phyloP scores from a whole-genome alignment of 2,797 vertebrate species.

The Hirundo rustica region DNA sequence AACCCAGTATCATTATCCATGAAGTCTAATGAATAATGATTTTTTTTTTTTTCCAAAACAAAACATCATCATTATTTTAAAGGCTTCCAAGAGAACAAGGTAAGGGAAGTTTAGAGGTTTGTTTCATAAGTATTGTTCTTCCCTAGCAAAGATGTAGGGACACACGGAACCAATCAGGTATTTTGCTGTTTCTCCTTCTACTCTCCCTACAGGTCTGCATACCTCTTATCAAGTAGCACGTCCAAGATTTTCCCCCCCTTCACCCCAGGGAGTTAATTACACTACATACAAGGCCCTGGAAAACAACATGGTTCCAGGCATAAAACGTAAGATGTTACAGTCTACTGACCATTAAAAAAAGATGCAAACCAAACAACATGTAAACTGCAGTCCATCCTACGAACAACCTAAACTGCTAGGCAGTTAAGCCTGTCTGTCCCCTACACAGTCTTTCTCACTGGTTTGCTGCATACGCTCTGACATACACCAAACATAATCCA shows the following conservation, averaged over 20 bases:
- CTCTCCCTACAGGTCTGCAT: neutral
- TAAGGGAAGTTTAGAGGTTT: neutral
- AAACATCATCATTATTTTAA: neutral
- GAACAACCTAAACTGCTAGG: neutral
- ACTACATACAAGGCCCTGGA: neutral
- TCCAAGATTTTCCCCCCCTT: neutral
- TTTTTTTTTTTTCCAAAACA: neutral
- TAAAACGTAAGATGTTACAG: neutral
- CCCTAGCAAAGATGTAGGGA: neutral
- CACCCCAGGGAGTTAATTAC: neutral
- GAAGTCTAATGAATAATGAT: neutral
- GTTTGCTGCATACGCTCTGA: neutral
- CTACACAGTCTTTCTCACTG: neutral
- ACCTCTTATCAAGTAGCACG: neutral
- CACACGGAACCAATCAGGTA: neutral
- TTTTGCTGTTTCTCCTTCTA: neutral
- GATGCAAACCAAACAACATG: neutral
- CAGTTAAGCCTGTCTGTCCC: neutral
- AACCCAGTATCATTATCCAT: neutral
- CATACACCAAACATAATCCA: accelerated
- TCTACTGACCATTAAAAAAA: neutral
- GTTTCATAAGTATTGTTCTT: neutral
- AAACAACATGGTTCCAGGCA: neutral
- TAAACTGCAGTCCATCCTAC: neutral
- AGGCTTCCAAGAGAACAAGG: neutral